These are phyloP conservation scores for Aleiodes sp. DNA, from an alignment of 1,140 invertebrate genomes.

Conservation along the genomic window DNA sequence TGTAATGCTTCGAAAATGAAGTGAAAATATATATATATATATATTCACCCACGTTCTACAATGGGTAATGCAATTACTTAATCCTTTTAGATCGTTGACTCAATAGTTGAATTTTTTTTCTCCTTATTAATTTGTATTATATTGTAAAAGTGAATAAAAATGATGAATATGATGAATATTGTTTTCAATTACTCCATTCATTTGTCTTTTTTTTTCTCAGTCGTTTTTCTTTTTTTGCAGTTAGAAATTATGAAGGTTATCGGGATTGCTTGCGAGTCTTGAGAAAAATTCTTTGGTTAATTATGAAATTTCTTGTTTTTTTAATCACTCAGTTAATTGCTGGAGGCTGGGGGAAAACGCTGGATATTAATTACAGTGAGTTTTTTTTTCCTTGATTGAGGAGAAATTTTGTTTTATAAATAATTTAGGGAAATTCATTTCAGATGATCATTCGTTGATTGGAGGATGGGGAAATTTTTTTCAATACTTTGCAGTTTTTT, in stretches of 20 bases:
- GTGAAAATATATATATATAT: constrained; percentile 5
- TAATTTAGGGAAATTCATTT: background rate
- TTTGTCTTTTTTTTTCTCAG: background rate
- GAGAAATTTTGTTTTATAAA: no score
- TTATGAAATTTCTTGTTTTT: constrained; percentile 30
- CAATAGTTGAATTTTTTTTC: constrained; percentile 16
- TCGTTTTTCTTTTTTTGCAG: background rate
- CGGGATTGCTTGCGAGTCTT: background rate
- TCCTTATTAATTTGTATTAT: constrained; percentile 37
- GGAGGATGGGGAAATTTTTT: constrained; percentile 41
- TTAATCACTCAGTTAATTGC: background rate
- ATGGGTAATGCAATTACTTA: constrained; percentile 11
- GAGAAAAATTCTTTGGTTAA: constrained; percentile 20
- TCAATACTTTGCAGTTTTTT: constrained; percentile 39
- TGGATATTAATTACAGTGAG: background rate
- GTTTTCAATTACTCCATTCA: background rate
- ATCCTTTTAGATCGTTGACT: constrained; percentile 13
- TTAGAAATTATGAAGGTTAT: background rate
- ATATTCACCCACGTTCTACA: background rate
- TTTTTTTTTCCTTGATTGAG: background rate
- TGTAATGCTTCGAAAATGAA: background rate
- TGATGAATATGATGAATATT: constrained; percentile 30
- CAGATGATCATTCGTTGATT: constrained; percentile 25
- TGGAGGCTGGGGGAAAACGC: background rate
- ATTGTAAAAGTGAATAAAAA: constrained; percentile 40